Evolutionary conservation across 2,113 vertebrate species (phyloP).

Genomic region (Psettodes erumei): DNA sequence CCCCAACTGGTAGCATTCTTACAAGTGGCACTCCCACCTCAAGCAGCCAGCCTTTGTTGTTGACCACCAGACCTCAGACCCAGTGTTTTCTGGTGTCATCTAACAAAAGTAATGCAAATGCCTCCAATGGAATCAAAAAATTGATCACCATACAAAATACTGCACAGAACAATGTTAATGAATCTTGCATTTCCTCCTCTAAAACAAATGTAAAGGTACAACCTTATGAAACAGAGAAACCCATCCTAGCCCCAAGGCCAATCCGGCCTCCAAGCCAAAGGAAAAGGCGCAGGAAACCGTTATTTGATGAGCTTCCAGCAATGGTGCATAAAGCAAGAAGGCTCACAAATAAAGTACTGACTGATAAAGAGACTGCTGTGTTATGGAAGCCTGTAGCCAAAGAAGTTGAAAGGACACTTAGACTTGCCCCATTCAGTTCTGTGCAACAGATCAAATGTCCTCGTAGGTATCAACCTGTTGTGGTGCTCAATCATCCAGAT

Average conservation of each 20-base stretch:
- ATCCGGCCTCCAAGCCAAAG: constrained; percentile 83
- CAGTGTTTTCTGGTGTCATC: constrained; percentile 82
- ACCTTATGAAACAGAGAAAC: constrained; percentile 60
- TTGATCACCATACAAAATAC: constrained; percentile 60
- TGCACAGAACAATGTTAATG: constrained; percentile 56
- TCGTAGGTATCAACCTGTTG: constrained; percentile 94
- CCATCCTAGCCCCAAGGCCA: constrained; percentile 64
- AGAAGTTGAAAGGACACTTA: constrained; percentile 88
- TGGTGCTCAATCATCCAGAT: constrained; percentile 98
- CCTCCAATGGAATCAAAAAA: constrained; percentile 70
- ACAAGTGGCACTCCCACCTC: constrained; percentile 62
- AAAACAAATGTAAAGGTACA: constrained; percentile 58
- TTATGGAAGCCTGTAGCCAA: constrained; percentile 86
- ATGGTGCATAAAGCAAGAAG: constrained; percentile 86
- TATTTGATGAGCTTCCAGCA: constrained; percentile 82
- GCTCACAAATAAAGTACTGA: constrained; percentile 82
- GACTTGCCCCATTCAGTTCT: constrained; percentile 90
- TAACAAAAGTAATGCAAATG: constrained; percentile 68
- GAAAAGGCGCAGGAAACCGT: constrained; percentile 85
- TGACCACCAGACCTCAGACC: constrained; percentile 79
- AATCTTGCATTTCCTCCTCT: constrained; percentile 50
- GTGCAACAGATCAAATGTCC: constrained; percentile 93
- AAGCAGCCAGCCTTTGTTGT: constrained; percentile 76
- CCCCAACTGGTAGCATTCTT: constrained; percentile 72
- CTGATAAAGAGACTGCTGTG: constrained; percentile 78